phyloP scores from a whole-genome alignment of 1,140 invertebrate genomes.

The Reticulitermes speratus region DNA sequence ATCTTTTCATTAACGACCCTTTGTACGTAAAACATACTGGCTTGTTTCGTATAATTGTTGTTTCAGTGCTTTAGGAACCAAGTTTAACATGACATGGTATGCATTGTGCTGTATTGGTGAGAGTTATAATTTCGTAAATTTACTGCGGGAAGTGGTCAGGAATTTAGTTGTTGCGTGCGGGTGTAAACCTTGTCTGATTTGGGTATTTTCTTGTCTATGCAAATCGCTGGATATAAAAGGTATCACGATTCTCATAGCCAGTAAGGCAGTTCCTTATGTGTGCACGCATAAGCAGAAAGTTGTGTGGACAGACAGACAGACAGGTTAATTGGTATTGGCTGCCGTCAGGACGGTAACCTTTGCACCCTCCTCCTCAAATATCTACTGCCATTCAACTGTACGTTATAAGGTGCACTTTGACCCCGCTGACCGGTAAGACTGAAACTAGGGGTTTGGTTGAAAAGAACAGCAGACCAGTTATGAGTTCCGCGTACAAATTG shows the following conservation, averaged over 20 bases:
- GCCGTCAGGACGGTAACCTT: neutral
- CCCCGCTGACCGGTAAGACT: neutral
- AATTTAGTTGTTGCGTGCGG: neutral
- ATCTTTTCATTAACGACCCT: neutral
- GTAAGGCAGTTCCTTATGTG: neutral
- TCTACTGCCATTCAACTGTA: slow-evolving; percentile 6
- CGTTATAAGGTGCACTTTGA: neutral
- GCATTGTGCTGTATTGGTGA: neutral
- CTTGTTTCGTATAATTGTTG: neutral
- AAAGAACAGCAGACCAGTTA: neutral
- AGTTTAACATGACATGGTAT: neutral
- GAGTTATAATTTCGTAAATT: slow-evolving; percentile 19
- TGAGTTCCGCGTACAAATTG: neutral
- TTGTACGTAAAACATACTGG: neutral
- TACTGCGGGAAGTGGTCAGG: neutral
- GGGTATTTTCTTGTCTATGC: slow-evolving; percentile 6
- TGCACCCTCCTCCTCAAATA: neutral
- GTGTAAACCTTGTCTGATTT: neutral
- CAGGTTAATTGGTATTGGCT: slow-evolving; percentile 9
- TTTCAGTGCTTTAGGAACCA: neutral
- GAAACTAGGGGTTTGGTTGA: neutral
- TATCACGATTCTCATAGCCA: neutral
- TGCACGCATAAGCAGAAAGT: neutral
- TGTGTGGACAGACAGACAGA: slow-evolving; percentile 13
- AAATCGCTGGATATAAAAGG: neutral